These are phyloP conservation scores for Drosophila dunni DNA, from an alignment of 1,140 invertebrate species.

Conservation along the genomic window DNA sequence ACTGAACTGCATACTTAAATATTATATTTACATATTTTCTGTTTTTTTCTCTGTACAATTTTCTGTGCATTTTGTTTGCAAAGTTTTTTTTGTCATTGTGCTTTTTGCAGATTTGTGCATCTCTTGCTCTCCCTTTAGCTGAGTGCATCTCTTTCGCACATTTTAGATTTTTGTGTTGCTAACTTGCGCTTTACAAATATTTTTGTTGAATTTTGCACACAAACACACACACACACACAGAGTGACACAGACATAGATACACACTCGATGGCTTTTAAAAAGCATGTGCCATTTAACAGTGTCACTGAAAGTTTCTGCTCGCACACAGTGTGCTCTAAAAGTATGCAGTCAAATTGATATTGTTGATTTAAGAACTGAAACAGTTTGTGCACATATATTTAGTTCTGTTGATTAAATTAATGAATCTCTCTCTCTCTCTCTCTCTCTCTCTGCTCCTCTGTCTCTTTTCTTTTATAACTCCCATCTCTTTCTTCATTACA, in stretches of 20 bases:
- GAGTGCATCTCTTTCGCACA: slow-evolving; percentile 20
- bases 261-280: slow-evolving; percentile 7
- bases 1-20: background rate
- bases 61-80: slow-evolving; percentile 20
- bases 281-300: slow-evolving; percentile 13
- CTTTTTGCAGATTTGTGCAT: slow-evolving; percentile 29
- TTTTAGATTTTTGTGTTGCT: slow-evolving; percentile 48
- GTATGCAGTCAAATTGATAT: slow-evolving; percentile 2
- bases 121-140: slow-evolving; percentile 14
- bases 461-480: background rate
- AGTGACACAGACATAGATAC: slow-evolving; percentile 25
- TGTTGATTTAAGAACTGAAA: background rate
- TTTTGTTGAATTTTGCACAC: slow-evolving; percentile 56
- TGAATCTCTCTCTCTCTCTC: background rate
- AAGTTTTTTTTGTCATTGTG: slow-evolving; percentile 25
- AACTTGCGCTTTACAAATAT: slow-evolving; percentile 73
- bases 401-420: background rate
- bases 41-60: background rate
- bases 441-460: background rate
- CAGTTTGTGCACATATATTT: background rate
- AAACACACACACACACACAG: slow-evolving; percentile 42
- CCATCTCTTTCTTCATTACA: slow-evolving; percentile 44
- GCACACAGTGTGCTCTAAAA: background rate
- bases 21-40: slow-evolving; percentile 2
- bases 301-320: background rate